Conservation (phyloP, 2,888 invertebrate genomes). For the Gastracanthus pulcherrimus region DNA sequence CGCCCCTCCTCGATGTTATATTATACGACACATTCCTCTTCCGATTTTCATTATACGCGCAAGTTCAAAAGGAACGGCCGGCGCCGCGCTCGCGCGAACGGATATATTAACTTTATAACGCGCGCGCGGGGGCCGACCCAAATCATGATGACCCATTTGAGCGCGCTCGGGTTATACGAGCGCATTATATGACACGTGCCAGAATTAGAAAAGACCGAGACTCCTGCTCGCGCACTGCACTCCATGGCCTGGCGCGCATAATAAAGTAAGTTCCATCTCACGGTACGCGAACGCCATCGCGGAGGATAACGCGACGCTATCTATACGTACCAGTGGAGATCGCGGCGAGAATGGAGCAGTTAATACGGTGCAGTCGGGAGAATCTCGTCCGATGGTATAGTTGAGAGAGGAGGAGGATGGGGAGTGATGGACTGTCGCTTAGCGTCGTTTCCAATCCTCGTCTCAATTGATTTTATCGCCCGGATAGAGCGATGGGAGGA, state of each 20-base stretch:
- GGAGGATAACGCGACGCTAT: neutral
- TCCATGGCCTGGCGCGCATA: too few relatives aligned
- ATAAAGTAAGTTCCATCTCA: too few relatives aligned
- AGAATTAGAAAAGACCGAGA: conserved; percentile 30
- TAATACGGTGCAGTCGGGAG: neutral
- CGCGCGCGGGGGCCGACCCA: neutral
- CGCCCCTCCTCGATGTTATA: neutral
- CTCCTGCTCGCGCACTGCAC: neutral
- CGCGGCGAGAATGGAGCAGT: too few relatives aligned
- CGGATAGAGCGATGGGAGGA: neutral
- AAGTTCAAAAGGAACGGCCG: neutral
- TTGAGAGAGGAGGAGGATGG: too few relatives aligned
- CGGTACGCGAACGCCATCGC: neutral
- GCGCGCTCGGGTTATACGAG: neutral
- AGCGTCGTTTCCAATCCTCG: too few relatives aligned
- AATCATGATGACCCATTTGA: conserved; percentile 33
- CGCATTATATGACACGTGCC: neutral
- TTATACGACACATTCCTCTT: neutral
- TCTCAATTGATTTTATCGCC: conserved; percentile 33
- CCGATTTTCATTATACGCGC: neutral
- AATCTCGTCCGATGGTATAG: too few relatives aligned
- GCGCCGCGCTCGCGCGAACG: neutral
- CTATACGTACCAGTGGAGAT: too few relatives aligned
- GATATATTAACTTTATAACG: neutral
- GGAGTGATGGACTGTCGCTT: too few relatives aligned